phyloP scores from a whole-genome alignment of 1,140 invertebrate species.

The Planococcus citri region DNA sequence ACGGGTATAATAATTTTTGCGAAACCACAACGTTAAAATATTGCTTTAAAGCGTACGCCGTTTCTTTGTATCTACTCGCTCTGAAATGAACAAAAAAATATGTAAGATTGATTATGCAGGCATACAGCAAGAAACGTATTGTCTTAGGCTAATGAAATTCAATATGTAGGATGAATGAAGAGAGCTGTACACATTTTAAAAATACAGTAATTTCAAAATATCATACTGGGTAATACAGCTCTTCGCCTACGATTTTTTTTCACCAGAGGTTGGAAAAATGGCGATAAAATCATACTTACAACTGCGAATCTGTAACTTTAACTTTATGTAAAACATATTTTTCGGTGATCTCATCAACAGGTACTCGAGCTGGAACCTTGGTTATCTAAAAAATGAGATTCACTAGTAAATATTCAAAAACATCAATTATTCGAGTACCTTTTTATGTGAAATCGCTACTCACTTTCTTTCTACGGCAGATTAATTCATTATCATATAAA shows the following conservation, averaged over 20 bases:
- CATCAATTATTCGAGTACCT: no score
- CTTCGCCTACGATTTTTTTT: no score
- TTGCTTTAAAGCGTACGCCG: background rate
- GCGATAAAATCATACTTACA: constrained; percentile 12
- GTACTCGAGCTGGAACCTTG: background rate
- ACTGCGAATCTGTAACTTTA: background rate
- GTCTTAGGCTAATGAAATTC: no score
- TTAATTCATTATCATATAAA: background rate
- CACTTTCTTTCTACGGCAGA: background rate
- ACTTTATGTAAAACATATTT: constrained; percentile 4
- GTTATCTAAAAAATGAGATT: constrained; percentile 14
- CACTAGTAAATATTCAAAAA: no score
- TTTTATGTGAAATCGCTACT: no score
- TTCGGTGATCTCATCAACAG: background rate
- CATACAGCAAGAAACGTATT: no score
- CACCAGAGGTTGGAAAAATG: no score
- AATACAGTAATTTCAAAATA: no score
- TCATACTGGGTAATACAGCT: no score
- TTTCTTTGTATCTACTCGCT: constrained; percentile 1
- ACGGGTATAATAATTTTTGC: background rate
- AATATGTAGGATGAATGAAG: no score
- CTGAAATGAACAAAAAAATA: background rate
- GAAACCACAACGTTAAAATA: background rate
- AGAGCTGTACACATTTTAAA: no score
- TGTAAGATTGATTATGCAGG: no score